phyloP scores from a whole-genome alignment of 1,140 invertebrate species.

The Helicoverpa zea region DNA sequence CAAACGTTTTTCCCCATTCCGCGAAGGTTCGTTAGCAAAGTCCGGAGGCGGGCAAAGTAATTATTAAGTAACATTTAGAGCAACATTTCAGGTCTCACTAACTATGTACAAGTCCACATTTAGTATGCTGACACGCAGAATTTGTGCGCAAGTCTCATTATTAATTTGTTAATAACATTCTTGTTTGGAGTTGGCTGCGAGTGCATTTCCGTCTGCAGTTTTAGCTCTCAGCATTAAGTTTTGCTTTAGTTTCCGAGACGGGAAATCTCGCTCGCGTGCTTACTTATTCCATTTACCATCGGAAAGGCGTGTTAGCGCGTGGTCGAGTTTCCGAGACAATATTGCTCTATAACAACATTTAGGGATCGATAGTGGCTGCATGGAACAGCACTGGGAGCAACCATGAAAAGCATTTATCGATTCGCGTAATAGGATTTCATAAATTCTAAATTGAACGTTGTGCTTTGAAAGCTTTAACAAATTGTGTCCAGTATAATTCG shows the following conservation, averaged over 20 bases:
- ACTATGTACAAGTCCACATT: constrained; percentile 28
- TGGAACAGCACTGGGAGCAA: not conserved
- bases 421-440: constrained; percentile 36
- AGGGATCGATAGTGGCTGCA: constrained; percentile 22
- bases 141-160: constrained; percentile 46
- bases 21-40: constrained; percentile 24
- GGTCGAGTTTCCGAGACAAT: constrained; percentile 41
- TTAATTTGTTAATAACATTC: constrained; percentile 50
- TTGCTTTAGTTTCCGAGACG: constrained; percentile 49
- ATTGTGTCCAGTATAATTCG: constrained; percentile 20
- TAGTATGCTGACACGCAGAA: constrained; percentile 40
- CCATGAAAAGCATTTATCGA: constrained; percentile 30
- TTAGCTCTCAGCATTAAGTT: constrained; percentile 53
- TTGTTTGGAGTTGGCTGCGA: constrained; percentile 48
- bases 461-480: constrained; percentile 34
- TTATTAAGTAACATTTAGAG: constrained; percentile 43
- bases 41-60: constrained; percentile 15
- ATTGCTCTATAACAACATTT: constrained; percentile 32
- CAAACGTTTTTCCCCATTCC: constrained; percentile 26
- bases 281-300: constrained; percentile 53
- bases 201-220: constrained; percentile 52
- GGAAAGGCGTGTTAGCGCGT: constrained; percentile 22
- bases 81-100: constrained; percentile 34
- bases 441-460: constrained; percentile 42
- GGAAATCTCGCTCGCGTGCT: constrained; percentile 50